phyloP scores from a whole-genome alignment of 2,113 vertebrate genomes.

The Hystrix cristata region DNA sequence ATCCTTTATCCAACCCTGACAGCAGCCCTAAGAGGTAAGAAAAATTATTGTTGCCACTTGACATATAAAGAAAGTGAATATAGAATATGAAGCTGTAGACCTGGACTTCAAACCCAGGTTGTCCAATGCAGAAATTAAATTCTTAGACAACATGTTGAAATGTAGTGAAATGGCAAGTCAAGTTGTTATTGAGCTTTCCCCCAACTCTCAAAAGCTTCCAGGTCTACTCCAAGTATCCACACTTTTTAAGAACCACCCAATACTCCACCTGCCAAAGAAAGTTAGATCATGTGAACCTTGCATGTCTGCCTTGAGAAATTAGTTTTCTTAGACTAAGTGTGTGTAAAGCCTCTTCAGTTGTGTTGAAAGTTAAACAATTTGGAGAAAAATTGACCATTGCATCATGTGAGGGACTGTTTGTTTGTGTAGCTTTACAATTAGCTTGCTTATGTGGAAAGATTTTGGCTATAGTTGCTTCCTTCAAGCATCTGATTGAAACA shows the following conservation, averaged over 20 bases:
- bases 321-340: constrained; percentile 84
- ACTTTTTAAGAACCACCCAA: neutral
- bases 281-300: constrained; percentile 61
- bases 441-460: constrained; percentile 77
- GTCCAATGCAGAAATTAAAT: neutral
- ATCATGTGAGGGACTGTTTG: constrained; percentile 56
- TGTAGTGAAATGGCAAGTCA: neutral
- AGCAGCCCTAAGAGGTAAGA: neutral
- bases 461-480: constrained; percentile 79
- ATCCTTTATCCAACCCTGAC: too few relatives aligned
- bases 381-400: constrained; percentile 76
- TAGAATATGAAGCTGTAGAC: neutral
- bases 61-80: neutral
- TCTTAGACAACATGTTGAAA: neutral
- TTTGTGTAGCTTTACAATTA: constrained; percentile 83
- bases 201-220: constrained; percentile 67
- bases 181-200: constrained; percentile 35
- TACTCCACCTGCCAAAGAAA: neutral
- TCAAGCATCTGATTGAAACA: constrained; percentile 81
- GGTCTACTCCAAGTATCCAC: constrained; percentile 60
- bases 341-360: constrained; percentile 79
- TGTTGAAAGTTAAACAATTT: constrained; percentile 83
- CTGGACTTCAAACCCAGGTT: neutral
- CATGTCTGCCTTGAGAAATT: constrained; percentile 79
- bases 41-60: neutral